These are phyloP conservation scores for Leptodactylus fallax DNA, from an alignment of 2,797 vertebrate genomes.

Conservation along the genomic window DNA sequence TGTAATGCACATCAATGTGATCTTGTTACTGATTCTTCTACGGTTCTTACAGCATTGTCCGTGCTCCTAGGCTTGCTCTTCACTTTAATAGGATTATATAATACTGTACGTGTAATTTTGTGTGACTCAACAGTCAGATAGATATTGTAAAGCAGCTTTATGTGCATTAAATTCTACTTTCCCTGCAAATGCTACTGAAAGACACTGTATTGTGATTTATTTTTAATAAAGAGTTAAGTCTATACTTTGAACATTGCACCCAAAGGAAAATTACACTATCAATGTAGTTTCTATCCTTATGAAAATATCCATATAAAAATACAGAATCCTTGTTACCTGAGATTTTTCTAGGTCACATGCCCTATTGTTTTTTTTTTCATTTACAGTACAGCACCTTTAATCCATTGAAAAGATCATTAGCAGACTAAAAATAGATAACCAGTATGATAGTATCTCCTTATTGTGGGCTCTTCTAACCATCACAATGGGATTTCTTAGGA, in stretches of 20 bases:
- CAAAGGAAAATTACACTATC: neutral
- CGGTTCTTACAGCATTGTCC: neutral
- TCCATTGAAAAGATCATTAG: too few species aligned
- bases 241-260: neutral
- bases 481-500: too few species aligned
- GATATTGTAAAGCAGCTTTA: neutral
- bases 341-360: too few species aligned
- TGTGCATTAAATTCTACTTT: neutral
- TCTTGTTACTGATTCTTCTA: neutral
- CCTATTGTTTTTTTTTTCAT: too few species aligned
- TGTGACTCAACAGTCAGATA: neutral
- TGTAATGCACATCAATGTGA: neutral
- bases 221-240: neutral
- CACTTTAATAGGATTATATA: conserved; percentile 14
- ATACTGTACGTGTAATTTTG: neutral
- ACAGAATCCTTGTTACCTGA: too few species aligned
- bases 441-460: too few species aligned
- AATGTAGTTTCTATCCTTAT: neutral
- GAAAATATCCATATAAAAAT: too few species aligned
- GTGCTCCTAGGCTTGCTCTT: neutral
- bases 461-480: too few species aligned
- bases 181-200: neutral
- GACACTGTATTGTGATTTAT: neutral
- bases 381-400: too few species aligned
- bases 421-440: too few species aligned